Base-by-base conservation (phyloP, 64 coral and sea anemone genomes). In the Hydrozoanthus tunicans region DNA sequence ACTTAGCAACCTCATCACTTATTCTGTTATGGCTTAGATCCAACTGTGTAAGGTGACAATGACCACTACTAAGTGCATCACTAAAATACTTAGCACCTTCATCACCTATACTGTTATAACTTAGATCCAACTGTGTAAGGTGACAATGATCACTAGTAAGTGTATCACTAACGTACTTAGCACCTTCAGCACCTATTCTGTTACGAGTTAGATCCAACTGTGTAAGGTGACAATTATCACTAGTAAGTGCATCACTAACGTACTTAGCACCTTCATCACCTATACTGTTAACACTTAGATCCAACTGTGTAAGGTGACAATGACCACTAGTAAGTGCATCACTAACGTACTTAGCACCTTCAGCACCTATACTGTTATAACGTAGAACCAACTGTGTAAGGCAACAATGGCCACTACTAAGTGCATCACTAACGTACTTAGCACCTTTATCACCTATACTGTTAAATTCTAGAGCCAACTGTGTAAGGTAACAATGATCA, bases 281-380 rank as follows among this genome's bases (percentile, higher is more conserved):
- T 76, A 76, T 76, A 76, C 3, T 10, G 32, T 76, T 76, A 76
- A 3, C 0, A 76, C 23, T 51, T 53, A 75, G 23, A 75, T 51
- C 10, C 72, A 75, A 75, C 1, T 7, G 27, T 11, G 6, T 9
- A 75, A 75, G 72, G 5, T 25, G 6, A 75, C 72, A 75, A 43
- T 75, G 23, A 75, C 6, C 72, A 75, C 72, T 75, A 43, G 23
- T 75, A 3, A 75, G 27, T 11, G 72, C 72, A 4, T 75, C 72
- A 75, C 72, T 75, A 7, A 75, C 72, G 51, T 53, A 43, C 51
- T 75, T 75, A 75, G 27, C 72, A 75, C 72, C 72, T 75, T 6
- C 72, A 75, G 2, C 72, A 5, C 72, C 72, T 75, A 75, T 75
- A 51, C 3, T 10, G 32, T 53, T 75, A 53, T 0, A 0, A 75